A percentile compares a stretch with the other conserved stretches of the same genome.
Conservation (phyloP, 2,113 vertebrate species). For the Oncorhynchus nerka region DNA sequence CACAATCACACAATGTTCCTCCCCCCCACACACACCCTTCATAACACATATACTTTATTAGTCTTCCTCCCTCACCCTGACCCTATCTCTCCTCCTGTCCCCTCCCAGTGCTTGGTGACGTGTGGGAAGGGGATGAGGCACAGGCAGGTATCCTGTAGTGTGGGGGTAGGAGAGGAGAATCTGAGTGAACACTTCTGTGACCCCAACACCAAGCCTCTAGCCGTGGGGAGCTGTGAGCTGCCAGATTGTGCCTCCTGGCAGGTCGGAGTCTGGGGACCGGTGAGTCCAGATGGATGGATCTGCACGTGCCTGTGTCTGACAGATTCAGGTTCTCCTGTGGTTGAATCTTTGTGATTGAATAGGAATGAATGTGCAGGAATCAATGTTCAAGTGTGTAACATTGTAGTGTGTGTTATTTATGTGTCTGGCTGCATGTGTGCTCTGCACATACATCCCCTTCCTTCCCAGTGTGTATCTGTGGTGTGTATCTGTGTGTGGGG, state of each 20-base stretch:
- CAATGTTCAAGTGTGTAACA: neutral
- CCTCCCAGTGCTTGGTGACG: slow-evolving; percentile 82
- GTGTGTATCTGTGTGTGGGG: slow-evolving; percentile 18
- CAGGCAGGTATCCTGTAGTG: slow-evolving; percentile 82
- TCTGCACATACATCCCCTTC: neutral
- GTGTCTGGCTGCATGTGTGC: neutral
- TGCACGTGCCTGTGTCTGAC: neutral
- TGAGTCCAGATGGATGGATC: slow-evolving; percentile 66
- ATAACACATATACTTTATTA: neutral
- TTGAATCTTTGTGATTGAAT: neutral
- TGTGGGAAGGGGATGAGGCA: slow-evolving; percentile 87
- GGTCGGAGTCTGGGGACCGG: slow-evolving; percentile 88
- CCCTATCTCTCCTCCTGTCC: neutral
- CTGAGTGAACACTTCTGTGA: slow-evolving; percentile 84
- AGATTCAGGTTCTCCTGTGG: no score
- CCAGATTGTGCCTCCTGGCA: slow-evolving; percentile 88
- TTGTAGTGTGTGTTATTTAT: neutral
- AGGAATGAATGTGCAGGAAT: neutral
- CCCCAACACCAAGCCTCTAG: slow-evolving; percentile 74
- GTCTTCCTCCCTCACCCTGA: neutral
- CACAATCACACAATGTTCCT: neutral
- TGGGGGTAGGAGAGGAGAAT: slow-evolving; percentile 72
- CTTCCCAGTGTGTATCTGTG: neutral
- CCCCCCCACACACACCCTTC: neutral
- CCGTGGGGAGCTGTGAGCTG: slow-evolving; percentile 78